Percentiles rank a stretch among this genome's conserved stretches.
Evolutionary conservation across 1,140 invertebrate genomes (phyloP).

Genomic region (Pinna nobilis): DNA sequence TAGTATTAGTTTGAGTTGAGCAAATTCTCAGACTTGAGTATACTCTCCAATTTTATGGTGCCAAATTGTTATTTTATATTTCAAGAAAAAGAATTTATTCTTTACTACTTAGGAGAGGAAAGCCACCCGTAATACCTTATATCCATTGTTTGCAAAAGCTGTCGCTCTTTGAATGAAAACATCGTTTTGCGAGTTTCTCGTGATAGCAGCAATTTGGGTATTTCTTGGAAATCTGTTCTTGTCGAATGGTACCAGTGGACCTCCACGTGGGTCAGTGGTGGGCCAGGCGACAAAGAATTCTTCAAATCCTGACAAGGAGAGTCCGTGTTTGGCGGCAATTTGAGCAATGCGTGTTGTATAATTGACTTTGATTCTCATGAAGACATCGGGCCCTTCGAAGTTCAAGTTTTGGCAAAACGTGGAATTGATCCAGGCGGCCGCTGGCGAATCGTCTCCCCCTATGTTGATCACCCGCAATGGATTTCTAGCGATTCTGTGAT

Average conservation of each 20-base stretch:
- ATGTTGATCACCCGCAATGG: constrained; percentile 61
- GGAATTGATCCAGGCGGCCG: constrained; percentile 52
- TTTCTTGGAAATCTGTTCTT: constrained; percentile 18
- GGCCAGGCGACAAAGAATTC: constrained; percentile 54
- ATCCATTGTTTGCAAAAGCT: constrained; percentile 59
- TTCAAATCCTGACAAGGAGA: constrained; percentile 59
- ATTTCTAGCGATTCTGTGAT: constrained; percentile 43
- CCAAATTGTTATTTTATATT: neutral
- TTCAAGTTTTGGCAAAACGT: constrained; percentile 37
- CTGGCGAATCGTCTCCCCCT: constrained; percentile 64
- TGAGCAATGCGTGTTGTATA: constrained; percentile 46
- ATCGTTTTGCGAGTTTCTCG: constrained; percentile 60
- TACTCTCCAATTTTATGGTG: too few relatives aligned
- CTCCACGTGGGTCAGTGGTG: constrained; percentile 25
- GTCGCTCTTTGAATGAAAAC: constrained; percentile 50
- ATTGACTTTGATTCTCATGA: constrained; percentile 46
- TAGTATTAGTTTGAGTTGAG: neutral
- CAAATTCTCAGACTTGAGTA: too few relatives aligned
- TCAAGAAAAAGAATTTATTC: neutral
- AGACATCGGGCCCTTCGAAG: constrained; percentile 25
- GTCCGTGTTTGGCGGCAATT: constrained; percentile 37
- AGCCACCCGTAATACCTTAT: constrained; percentile 47
- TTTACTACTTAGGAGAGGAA: neutral
- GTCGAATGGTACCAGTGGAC: constrained; percentile 41
- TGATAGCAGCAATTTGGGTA: constrained; percentile 34